Base-by-base conservation (phyloP, 1,140 invertebrate genomes). In the Pristionchus pacificus region DNA sequence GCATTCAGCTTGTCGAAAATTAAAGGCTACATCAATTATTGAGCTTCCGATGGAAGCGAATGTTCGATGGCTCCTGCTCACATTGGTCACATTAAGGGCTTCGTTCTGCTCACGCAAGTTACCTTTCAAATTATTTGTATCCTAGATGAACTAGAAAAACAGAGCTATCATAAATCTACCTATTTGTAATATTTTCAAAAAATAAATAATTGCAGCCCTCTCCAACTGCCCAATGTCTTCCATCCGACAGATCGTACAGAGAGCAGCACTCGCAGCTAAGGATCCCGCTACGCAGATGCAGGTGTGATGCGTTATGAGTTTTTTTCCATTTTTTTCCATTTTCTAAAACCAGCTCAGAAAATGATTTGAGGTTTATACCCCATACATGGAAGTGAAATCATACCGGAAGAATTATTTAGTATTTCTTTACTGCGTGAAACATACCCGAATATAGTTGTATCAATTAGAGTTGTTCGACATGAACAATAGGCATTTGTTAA, bases 211-310 rank as follows among this genome's bases (percentile, higher is more conserved):
- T 19, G 6, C 38, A 49, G 38, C 62, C 1, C 19, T 72, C 1
- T 55, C 65, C 32, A 77, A 76, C 32, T 78, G 77, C 72, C 77
- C 77, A 10, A 76, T 75, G 58, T 14, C 60, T 10, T 60, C 72
- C 10, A 60, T 75, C 13, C 60, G 71, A n/a, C 19, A 63, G 15
- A 78, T 78, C 24, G 77, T 78, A 62, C 61, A 75, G 38, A 72
- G 76, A 55, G 77, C 77, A 1, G 57, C 60, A 28, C 65, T 71
- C 68, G 63, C 68, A 10, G 67, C 77, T 2, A 65, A 65, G 25
- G 77, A 78, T 59, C 67, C 77, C n/a, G 71, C 74, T 15, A 68
- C 75, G 14, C 77, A 78, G 49, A 78, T 78, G 77, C 77, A 74
- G 38, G 71, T 73, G 1, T 59, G 68, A 27, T 27, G 13, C 24